Conservation (phyloP, 2,888 invertebrate genomes). For the Litoditis marina region DNA sequence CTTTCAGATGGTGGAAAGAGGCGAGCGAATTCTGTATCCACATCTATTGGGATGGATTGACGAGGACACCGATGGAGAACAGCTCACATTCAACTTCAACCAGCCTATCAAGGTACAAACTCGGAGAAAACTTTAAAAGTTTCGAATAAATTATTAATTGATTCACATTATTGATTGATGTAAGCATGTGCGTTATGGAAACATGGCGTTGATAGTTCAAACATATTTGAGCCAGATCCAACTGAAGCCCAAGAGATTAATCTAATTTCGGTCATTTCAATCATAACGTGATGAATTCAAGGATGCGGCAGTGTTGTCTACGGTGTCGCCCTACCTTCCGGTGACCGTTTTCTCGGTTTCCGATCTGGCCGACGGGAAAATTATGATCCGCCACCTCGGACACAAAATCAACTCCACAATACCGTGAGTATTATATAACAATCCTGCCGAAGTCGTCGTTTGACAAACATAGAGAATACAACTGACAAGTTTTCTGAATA, state of each 20-base stretch:
- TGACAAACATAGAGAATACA: constrained; percentile 6
- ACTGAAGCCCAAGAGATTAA: no score
- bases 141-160: no score
- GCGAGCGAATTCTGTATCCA: constrained; percentile 49
- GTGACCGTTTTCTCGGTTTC: constrained; percentile 36
- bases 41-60: constrained; percentile 53
- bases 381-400: constrained; percentile 46
- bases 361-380: constrained; percentile 34
- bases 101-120: constrained; percentile 23
- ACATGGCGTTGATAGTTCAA: no score
- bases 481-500: no score
- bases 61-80: constrained; percentile 42
- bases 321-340: constrained; percentile 43
- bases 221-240: no score
- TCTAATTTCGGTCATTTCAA: no score
- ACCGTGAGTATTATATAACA: constrained; percentile 11
- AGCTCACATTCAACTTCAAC: constrained; percentile 43
- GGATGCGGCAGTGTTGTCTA: constrained; percentile 43
- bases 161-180: no score
- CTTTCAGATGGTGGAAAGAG: constrained; percentile 47
- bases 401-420: constrained; percentile 22
- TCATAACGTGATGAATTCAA: no score
- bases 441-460: background rate
- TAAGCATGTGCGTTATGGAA: no score
- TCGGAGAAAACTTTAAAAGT: no score